A percentile compares a stretch with the other conserved stretches of the same genome.
phyloP scores from a whole-genome alignment of 2,113 vertebrate species.

The Channa maculata region DNA sequence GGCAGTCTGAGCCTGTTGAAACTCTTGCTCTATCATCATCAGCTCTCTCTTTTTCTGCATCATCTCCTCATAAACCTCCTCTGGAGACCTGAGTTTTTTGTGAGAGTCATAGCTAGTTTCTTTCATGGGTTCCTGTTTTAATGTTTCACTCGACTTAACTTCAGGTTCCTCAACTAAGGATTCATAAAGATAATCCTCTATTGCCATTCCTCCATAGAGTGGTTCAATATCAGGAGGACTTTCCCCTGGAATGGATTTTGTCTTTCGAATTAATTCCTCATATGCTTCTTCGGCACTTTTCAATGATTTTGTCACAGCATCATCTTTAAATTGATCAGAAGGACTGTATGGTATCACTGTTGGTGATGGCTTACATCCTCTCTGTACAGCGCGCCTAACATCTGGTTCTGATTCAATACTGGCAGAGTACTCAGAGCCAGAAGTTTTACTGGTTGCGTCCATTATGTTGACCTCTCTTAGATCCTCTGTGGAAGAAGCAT shows the following conservation, averaged over 20 bases:
- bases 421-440: slow-evolving; percentile 91
- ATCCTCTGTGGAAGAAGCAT: slow-evolving; percentile 90
- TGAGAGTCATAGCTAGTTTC: slow-evolving; percentile 79
- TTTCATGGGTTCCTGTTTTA: slow-evolving; percentile 76
- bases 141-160: slow-evolving; percentile 70
- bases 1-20: slow-evolving; percentile 84
- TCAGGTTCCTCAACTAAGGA: slow-evolving; percentile 92
- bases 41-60: slow-evolving; percentile 86
- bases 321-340: slow-evolving; percentile 85
- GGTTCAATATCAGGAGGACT: slow-evolving; percentile 93
- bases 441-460: slow-evolving; percentile 88
- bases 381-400: slow-evolving; percentile 75
- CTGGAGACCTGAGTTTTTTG: slow-evolving; percentile 86
- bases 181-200: slow-evolving; percentile 98
- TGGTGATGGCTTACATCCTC: slow-evolving; percentile 84
- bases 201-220: slow-evolving; percentile 96
- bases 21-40: slow-evolving; percentile 87
- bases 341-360: slow-evolving; percentile 85
- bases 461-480: slow-evolving; percentile 86
- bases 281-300: slow-evolving; percentile 95
- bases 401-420: slow-evolving; percentile 92
- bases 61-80: slow-evolving; percentile 90
- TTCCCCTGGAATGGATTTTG: slow-evolving; percentile 87
- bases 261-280: slow-evolving; percentile 93
- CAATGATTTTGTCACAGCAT: slow-evolving; percentile 77